Conservation (phyloP, 2,113 vertebrate species). For the Turdus rufiventris region DNA sequence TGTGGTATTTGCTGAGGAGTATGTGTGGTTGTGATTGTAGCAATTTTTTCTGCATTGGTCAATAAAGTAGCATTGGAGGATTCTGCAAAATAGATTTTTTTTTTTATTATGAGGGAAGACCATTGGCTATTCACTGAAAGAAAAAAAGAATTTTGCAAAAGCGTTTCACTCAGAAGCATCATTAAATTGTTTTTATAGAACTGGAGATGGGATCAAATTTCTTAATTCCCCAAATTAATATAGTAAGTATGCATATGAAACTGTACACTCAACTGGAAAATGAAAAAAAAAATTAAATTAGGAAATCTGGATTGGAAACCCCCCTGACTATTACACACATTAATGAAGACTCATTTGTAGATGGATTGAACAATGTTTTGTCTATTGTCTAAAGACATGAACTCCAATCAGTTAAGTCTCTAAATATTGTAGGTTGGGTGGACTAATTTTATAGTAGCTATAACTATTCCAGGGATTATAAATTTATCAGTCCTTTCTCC, state of each 20-base stretch:
- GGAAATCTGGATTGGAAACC: not conserved
- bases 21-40: constrained; percentile 97
- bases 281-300: not conserved
- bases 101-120: not conserved
- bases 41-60: constrained; percentile 99
- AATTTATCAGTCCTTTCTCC: not conserved
- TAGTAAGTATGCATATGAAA: not conserved
- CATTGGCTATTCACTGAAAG: not conserved
- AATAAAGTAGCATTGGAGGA: constrained; percentile 95
- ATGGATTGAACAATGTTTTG: not conserved
- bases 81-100: constrained; percentile 76
- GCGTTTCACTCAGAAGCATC: not conserved
- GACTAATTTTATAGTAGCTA: not conserved
- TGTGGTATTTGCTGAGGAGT: constrained; percentile 86
- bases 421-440: not conserved
- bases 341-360: not conserved
- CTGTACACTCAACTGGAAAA: not conserved
- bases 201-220: not conserved
- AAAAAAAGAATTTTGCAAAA: not conserved
- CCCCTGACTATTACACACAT: not conserved
- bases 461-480: not conserved
- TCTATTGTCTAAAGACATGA: not conserved
- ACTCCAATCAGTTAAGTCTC: not conserved
- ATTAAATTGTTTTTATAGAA: not conserved
- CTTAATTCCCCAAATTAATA: not conserved